Evolutionary conservation across 2,113 vertebrate genomes (phyloP).

Genomic region (Antechinus stuartii): DNA sequence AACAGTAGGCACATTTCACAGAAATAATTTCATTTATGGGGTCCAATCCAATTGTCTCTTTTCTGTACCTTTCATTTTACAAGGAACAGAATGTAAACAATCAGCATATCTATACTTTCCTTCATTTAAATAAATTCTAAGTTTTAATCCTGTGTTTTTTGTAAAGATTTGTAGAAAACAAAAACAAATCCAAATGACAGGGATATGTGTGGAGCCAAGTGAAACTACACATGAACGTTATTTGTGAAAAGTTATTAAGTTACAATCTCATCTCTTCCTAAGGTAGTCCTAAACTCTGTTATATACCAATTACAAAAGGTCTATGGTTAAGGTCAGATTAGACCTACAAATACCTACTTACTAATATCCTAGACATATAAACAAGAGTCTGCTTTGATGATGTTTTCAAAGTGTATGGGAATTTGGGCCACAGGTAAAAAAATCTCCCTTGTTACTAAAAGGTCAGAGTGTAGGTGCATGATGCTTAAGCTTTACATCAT

Average conservation of each 20-base stretch:
- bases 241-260: constrained; percentile 37
- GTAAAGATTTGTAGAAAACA: constrained; percentile 64
- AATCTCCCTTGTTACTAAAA: constrained; percentile 50
- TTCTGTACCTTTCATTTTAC: constrained; percentile 35
- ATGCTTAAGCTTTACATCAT: constrained; percentile 49
- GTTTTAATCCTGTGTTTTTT: constrained; percentile 63
- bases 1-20: constrained; percentile 50
- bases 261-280: constrained; percentile 58
- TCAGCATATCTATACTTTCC: constrained; percentile 40
- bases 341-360: constrained; percentile 33
- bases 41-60: constrained; percentile 63
- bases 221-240: constrained; percentile 56
- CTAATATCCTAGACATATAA: constrained; percentile 15
- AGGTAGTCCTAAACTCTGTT: constrained; percentile 49
- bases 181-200: constrained; percentile 43
- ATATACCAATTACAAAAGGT: constrained; percentile 51
- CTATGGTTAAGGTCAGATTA: constrained; percentile 51
- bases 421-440: constrained; percentile 40
- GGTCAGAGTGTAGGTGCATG: constrained; percentile 18
- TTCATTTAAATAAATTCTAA: constrained; percentile 68
- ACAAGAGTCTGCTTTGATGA: constrained; percentile 25
- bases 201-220: constrained; percentile 31
- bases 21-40: constrained; percentile 51
- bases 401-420: constrained; percentile 50
- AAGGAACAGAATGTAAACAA: constrained; percentile 67